phyloP scores from a whole-genome alignment of 2,113 vertebrate species.

The Corythoichthys haematopterus region DNA sequence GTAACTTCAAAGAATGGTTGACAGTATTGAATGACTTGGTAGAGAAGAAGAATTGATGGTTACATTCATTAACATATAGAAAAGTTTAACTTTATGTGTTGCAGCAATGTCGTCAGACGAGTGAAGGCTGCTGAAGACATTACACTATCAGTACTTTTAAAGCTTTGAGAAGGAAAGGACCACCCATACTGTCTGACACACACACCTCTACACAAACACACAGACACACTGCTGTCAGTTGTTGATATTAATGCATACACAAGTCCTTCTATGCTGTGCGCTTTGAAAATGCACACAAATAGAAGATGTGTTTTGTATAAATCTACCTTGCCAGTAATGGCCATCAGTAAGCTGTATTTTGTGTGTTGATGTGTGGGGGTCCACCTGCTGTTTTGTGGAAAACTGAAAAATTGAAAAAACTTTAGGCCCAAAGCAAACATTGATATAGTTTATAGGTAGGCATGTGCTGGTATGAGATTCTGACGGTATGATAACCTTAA shows the following conservation, averaged over 20 bases:
- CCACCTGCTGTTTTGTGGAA: background rate
- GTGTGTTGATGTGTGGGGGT: background rate
- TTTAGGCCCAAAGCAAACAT: background rate
- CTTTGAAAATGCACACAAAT: slow-evolving; percentile 28
- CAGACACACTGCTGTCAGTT: slow-evolving; percentile 42
- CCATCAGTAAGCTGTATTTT: background rate
- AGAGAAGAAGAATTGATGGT: background rate
- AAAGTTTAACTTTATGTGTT: background rate
- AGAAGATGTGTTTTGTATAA: slow-evolving; percentile 1
- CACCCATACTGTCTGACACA: slow-evolving; percentile 59
- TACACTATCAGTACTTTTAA: slow-evolving; percentile 50
- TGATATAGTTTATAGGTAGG: background rate
- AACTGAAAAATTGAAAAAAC: background rate
- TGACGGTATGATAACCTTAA: too few relatives aligned
- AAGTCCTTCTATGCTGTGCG: slow-evolving; percentile 21
- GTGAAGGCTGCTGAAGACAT: slow-evolving; percentile 63
- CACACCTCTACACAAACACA: slow-evolving; percentile 1
- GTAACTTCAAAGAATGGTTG: background rate
- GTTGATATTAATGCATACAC: slow-evolving; percentile 42
- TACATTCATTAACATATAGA: background rate
- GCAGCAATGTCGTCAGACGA: slow-evolving; percentile 31
- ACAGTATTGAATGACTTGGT: background rate
- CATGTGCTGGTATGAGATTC: too few relatives aligned
- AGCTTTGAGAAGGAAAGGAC: slow-evolving; percentile 57
- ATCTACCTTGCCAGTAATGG: background rate